Percentiles rank a stretch among this genome's conserved stretches.
Conservation (phyloP, 2,113 vertebrate species). For the Ahaetulla prasina region DNA sequence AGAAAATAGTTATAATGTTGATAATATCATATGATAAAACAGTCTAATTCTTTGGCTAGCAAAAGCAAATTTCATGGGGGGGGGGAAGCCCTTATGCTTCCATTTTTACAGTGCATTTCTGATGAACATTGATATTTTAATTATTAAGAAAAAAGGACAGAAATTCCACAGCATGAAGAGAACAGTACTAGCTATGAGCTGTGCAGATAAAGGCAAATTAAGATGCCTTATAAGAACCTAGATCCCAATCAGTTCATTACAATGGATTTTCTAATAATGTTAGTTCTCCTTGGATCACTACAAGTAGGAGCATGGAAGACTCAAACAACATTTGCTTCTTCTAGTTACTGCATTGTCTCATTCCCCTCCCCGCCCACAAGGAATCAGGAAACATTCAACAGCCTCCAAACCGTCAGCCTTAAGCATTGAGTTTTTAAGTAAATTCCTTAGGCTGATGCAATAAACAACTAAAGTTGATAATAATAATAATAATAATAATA, state of each 20-base stretch:
- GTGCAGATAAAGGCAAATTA: slow-evolving; percentile 21
- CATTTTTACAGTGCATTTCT: neutral
- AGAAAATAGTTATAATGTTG: neutral
- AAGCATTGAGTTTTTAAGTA: neutral
- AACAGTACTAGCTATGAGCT: neutral
- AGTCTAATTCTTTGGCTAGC: neutral
- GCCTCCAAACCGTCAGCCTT: neutral
- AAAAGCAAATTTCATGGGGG: neutral
- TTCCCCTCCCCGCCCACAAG: neutral
- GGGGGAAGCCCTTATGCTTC: neutral
- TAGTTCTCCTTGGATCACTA: neutral
- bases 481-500: neutral
- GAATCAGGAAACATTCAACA: no score
- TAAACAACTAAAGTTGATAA: neutral
- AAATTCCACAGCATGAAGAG: neutral
- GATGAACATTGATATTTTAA: slow-evolving; percentile 31
- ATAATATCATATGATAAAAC: neutral
- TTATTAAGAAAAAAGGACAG: neutral
- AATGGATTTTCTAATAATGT: slow-evolving; percentile 12
- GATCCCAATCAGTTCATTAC: slow-evolving; percentile 19
- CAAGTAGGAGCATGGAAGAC: no score
- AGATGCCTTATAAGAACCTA: slow-evolving; percentile 19
- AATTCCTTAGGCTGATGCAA: accelerated
- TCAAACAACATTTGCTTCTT: neutral
- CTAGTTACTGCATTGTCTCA: neutral